A percentile compares a stretch with the other conserved stretches of the same genome.
Conservation (phyloP, 2,888 invertebrate genomes). For the Cephus runcator region DNA sequence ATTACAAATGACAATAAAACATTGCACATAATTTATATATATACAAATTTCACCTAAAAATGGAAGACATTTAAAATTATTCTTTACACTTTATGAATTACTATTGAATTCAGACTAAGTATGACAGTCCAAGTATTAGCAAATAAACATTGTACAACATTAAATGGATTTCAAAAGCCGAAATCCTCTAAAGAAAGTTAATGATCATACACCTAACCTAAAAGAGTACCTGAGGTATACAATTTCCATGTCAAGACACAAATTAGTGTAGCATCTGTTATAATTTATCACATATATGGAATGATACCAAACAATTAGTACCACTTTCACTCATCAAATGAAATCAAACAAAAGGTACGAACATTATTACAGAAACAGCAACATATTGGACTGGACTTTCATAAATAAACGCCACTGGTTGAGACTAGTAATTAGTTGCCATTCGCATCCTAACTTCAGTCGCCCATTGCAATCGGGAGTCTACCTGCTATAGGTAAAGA, state of each 20-base stretch:
- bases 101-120: background rate
- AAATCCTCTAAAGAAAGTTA: background rate
- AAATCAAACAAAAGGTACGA: background rate
- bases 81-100: background rate
- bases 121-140: background rate
- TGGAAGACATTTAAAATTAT: background rate
- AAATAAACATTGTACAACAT: background rate
- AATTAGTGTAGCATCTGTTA: background rate
- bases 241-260: background rate
- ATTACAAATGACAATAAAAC: conserved; percentile 64
- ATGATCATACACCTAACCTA: background rate
- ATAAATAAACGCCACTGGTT: background rate
- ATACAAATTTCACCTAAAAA: background rate
- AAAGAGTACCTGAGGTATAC: background rate
- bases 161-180: background rate
- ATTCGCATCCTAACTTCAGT: background rate
- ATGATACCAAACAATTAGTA: background rate
- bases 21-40: conserved; percentile 33
- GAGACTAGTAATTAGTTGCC: background rate
- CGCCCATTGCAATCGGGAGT: background rate
- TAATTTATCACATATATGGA: background rate
- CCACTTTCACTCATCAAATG: background rate
- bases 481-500: background rate
- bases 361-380: background rate
- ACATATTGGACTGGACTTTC: background rate